These are phyloP conservation scores for Hybognathus amarus DNA, from an alignment of 2,797 vertebrate genomes.

Conservation along the genomic window DNA sequence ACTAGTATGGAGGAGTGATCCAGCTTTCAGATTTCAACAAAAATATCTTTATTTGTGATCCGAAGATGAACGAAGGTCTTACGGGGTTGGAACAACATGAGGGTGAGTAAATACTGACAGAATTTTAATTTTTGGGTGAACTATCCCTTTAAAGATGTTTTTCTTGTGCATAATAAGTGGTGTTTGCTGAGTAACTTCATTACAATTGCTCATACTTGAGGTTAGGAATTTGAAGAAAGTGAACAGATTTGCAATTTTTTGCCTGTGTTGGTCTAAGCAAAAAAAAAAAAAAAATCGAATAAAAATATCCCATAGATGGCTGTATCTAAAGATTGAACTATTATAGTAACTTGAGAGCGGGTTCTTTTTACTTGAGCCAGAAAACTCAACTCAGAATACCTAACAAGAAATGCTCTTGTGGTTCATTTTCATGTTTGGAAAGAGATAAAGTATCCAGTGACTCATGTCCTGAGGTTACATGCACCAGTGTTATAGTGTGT, in stretches of 20 bases:
- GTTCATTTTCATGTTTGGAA: neutral
- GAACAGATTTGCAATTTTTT: neutral
- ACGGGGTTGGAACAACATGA: too few species aligned
- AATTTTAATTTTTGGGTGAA: too few species aligned
- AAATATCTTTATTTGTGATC: too few species aligned
- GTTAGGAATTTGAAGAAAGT: neutral
- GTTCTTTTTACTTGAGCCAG: neutral
- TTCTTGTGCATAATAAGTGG: neutral
- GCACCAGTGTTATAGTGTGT: neutral
- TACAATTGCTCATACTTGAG: neutral
- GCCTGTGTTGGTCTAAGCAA: neutral
- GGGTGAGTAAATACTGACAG: too few species aligned
- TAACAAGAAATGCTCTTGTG: neutral
- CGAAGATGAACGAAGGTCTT: too few species aligned
- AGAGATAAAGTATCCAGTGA: neutral
- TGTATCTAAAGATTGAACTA: neutral
- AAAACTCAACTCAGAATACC: neutral
- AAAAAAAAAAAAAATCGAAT: rapidly evolving
- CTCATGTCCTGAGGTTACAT: neutral
- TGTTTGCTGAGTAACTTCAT: neutral
- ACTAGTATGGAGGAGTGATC: too few species aligned
- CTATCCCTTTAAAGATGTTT: too few species aligned
- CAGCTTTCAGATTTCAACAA: too few species aligned
- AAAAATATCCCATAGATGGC: neutral
- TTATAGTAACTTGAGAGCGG: neutral